Base-by-base conservation (phyloP, 2,113 vertebrate genomes). In the Corvus hawaiiensis region DNA sequence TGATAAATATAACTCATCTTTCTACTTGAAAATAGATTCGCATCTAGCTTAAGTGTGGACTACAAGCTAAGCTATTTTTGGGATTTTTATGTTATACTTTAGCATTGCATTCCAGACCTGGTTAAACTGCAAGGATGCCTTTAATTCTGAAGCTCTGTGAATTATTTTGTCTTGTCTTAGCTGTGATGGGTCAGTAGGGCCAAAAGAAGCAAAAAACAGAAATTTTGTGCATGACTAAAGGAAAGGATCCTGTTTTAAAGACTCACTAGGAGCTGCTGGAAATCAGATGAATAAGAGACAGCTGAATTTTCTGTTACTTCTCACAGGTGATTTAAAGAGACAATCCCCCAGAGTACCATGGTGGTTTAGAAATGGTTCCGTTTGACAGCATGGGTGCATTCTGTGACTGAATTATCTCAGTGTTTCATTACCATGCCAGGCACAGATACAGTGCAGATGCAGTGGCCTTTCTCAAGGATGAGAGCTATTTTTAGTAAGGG, bases 381-480 rank as follows among this genome's bases (percentile, higher is more conserved):
- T 28, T 22, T 69, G 43, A 22, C 23, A 61, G 30, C n/a, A 41
- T 30, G 35, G 67, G 28, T 90, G 74, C 37, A 5, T 89, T 82
- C 46, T 94, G 84, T 81, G 56, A 32, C 59, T 55, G 55, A 74
- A 59, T 87, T 88, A 46, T 85, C 33, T 74, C 63, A 26, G n/a
- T 63, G 17, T 76, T 94, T 80, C 56, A 37, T 80, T 87, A 59
- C 39, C 26, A 16, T 63, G 35, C 43, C 55, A 77, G 78, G 30
- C 90, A 80, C 48, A 48, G 87, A 89, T 35, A 69, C 21, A 74
- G 74, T 0, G 0, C 72, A 94, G 58, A 93, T 74, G 59, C 39
- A 66, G 62, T 71, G 71, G 79, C 95, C 76, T 95, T 96, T 96
- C 94, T 94, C 88, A 93, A 92, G 93, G 67, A 90, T 76, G 37